Base-by-base conservation (phyloP, 2,888 invertebrate genomes). In the Limnephilus rhombicus region DNA sequence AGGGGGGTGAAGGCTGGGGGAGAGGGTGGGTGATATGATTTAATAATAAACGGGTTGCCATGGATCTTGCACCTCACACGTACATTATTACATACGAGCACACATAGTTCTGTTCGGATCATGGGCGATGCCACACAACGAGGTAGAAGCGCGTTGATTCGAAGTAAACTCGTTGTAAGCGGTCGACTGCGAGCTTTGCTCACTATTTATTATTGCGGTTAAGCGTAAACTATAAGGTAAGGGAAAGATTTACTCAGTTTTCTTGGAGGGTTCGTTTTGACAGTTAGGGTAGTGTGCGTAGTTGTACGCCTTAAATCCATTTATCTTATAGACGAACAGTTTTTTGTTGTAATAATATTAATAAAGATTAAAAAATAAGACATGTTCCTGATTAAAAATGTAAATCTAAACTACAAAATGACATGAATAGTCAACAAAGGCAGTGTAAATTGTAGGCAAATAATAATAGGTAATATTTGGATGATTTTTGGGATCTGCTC, bases 41-140 rank as follows among this genome's bases (percentile, higher is more conserved):
- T 87, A 87, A 87, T 87, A 87, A 87, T 34, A 87, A 53, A 37
- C 87, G 34, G 87, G 87, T 87, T 87, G 87, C 87, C 53, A 87
- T 87, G 87, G 87, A 87, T 87, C 68, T 2, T 68, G 29, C 86
- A 45, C 45, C 49, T 87, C 18, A 68, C 31, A 87, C 87, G 34
- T 68, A 85, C 34, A n/a, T 81, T 24, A 85, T 45, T 41, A 85
- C 7, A 49, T 29, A 86, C 45, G 4, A 49, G n/a, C 41, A 83
- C 41, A 68, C 24, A 24, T 68, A 68, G 24, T 68, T 68, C 68
- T 68, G 68, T 68, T 68, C 2, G n/a, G 68, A 68, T 68, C 24
- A 68, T 24, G 9, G 68, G 68, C 24, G 68, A 68, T 68, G 68
- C 68, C 68, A 2, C 83, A 31, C 83, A 83, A 37, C 24, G 41